Evolutionary conservation across 2,797 vertebrate genomes (phyloP).

Genomic region (Rhinichthys osculus): DNA sequence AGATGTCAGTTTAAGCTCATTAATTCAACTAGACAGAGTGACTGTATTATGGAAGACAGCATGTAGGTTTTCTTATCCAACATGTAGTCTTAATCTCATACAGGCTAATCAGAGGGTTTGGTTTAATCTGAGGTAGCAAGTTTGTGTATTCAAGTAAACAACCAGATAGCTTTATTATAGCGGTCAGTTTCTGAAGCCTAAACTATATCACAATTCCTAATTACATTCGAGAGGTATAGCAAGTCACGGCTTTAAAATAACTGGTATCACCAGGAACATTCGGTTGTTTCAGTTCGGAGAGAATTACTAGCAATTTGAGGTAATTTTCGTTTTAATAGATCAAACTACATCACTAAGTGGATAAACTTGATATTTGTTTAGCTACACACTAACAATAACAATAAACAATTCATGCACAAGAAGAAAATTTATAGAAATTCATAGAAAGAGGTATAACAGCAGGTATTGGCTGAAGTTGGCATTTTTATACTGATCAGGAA

Average conservation of each 20-base stretch:
- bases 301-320: conserved; percentile 47
- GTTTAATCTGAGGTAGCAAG: conserved; percentile 62
- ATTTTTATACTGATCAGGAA: conserved; percentile 2
- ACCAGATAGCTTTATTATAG: conserved; percentile 46
- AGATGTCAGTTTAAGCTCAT: conserved; percentile 9
- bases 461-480: conserved; percentile 11
- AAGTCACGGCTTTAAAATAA: conserved; percentile 41
- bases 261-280: conserved; percentile 49
- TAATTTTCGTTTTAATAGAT: conserved; percentile 48
- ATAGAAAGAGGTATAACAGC: conserved; percentile 32
- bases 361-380: conserved; percentile 33
- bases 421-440: conserved; percentile 25
- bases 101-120: conserved; percentile 56
- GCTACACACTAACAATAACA: conserved; percentile 35
- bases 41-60: background rate
- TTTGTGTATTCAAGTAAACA: conserved; percentile 64
- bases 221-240: conserved; percentile 48
- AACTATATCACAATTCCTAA: conserved; percentile 37
- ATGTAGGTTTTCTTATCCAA: conserved; percentile 19
- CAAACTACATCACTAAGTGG: conserved; percentile 37
- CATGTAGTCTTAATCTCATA: conserved; percentile 54
- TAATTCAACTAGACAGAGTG: conserved; percentile 1
- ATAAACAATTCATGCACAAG: conserved; percentile 30
- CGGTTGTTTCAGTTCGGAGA: conserved; percentile 35
- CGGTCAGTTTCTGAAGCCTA: conserved; percentile 47